Percentiles rank a stretch among this genome's conserved stretches.
Evolutionary conservation across 1,140 invertebrate species (phyloP).

Genomic region (Agrilus planipennis): DNA sequence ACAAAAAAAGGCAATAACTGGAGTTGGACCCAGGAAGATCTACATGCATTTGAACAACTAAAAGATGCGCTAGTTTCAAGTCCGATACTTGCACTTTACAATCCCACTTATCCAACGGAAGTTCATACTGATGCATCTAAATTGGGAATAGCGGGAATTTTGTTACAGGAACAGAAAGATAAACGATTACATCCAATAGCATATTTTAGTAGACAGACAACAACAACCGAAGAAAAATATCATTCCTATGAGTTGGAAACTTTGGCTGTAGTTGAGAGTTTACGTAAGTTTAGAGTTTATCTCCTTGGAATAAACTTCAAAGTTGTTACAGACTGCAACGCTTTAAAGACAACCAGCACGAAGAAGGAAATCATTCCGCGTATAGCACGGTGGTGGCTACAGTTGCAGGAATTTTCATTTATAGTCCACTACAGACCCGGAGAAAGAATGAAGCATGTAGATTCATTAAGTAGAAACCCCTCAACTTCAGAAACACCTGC

Average conservation of each 20-base stretch:
- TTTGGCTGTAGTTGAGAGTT: too few relatives aligned
- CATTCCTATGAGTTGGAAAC: too few relatives aligned
- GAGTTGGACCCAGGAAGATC: background rate
- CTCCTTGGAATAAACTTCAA: slow-evolving; percentile 11
- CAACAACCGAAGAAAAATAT: too few relatives aligned
- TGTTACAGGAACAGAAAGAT: too few relatives aligned
- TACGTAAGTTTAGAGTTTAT: too few relatives aligned
- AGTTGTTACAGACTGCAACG: slow-evolving; percentile 23
- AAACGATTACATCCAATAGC: too few relatives aligned
- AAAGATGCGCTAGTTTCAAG: background rate
- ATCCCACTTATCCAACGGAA: background rate
- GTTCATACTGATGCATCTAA: too few relatives aligned
- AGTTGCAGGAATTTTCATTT: slow-evolving; percentile 23
- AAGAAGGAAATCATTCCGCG: slow-evolving; percentile 21
- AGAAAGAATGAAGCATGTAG: slow-evolving; percentile 21
- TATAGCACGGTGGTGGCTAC: slow-evolving; percentile 25
- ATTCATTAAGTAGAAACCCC: slow-evolving; percentile 23
- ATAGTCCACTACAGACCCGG: slow-evolving; percentile 21
- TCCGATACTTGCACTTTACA: background rate
- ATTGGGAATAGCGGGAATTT: too few relatives aligned
- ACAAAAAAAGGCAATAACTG: background rate
- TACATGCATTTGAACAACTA: background rate
- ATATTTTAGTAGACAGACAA: too few relatives aligned
- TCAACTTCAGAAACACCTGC: background rate
- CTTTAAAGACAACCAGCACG: too few relatives aligned